Evolutionary conservation across 2,113 vertebrate species (phyloP).

Genomic region (Progne subis): DNA sequence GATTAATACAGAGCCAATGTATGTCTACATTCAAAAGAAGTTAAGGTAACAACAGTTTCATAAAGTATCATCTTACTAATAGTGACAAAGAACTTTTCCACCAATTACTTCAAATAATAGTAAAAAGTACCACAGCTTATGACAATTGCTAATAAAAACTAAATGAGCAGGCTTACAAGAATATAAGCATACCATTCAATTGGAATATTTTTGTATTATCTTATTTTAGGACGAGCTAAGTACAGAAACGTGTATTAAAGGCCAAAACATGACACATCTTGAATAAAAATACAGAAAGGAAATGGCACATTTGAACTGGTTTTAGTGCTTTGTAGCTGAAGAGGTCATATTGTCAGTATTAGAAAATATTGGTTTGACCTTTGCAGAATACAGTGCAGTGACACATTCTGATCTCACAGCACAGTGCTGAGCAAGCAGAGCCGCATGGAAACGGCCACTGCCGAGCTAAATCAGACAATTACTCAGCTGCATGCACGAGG

Average conservation of each 20-base stretch:
- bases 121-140: neutral
- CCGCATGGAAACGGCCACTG: neutral
- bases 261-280: neutral
- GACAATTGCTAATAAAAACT: neutral
- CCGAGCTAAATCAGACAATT: neutral
- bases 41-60: conserved; percentile 77
- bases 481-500: neutral
- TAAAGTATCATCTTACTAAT: neutral
- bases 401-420: neutral
- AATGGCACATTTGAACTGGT: neutral
- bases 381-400: neutral
- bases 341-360: neutral
- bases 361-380: neutral
- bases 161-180: neutral
- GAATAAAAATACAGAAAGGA: conserved; percentile 17
- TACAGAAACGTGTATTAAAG: neutral
- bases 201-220: neutral
- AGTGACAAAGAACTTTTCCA: neutral
- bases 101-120: neutral
- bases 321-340: neutral
- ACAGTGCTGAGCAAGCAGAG: neutral
- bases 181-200: neutral
- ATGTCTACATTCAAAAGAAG: conserved; percentile 82
- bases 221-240: neutral
- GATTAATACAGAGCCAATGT: conserved; percentile 96